A percentile compares a stretch with the other conserved stretches of the same genome.
Conservation (phyloP, 2,113 vertebrate genomes). For the Eptesicus fuscus region DNA sequence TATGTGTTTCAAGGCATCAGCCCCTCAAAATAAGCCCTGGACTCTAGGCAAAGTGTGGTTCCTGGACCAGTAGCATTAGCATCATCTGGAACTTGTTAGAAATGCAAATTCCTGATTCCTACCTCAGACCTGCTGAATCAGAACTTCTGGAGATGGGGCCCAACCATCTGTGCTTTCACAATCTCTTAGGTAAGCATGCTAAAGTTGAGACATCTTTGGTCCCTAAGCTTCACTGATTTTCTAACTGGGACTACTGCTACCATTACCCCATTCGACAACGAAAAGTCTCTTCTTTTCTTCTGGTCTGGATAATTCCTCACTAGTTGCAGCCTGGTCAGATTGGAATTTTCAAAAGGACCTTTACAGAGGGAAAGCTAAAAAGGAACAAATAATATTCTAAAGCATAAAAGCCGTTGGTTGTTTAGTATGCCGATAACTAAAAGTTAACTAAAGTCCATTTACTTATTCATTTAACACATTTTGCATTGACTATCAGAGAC, state of each 20-base stretch:
- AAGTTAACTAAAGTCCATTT: neutral
- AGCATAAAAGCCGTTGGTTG: neutral
- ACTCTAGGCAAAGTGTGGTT: neutral
- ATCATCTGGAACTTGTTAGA: neutral
- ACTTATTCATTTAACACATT: neutral
- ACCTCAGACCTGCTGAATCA: neutral
- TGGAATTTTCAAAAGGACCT: constrained; percentile 22
- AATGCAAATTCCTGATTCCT: neutral
- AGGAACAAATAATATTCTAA: neutral
- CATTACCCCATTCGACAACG: neutral
- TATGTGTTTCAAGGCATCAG: too few species aligned
- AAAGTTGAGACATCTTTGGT: neutral
- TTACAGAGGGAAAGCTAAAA: neutral
- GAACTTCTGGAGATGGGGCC: neutral
- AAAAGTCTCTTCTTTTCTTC: neutral
- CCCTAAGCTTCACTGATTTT: neutral
- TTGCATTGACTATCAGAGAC: neutral
- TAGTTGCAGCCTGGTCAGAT: neutral
- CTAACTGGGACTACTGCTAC: neutral
- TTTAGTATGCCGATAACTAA: neutral
- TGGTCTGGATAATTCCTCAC: neutral
- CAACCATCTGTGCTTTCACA: neutral
- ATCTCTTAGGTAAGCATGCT: neutral
- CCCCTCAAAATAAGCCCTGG: too few species aligned
- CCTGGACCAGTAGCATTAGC: neutral